Base-by-base conservation (phyloP, 2,888 invertebrate genomes). In the Cerastoderma edule region DNA sequence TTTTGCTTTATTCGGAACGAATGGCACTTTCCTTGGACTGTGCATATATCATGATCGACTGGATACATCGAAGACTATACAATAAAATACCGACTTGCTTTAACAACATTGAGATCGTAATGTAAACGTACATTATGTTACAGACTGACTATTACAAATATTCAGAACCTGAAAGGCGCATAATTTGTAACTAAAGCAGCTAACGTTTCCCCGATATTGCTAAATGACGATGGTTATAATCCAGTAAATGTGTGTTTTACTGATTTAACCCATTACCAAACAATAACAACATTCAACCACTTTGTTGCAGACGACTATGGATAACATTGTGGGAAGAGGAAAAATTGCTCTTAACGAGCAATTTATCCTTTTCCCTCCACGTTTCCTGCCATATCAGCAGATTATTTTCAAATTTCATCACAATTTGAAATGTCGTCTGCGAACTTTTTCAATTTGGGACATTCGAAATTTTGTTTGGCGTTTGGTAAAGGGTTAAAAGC, bases 361-460 rank as follows among this genome's bases (percentile, higher is more conserved):
- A n/a, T 53, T 53, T 53, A n/a, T 53, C 53, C 53, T 53, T 53
- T 53, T 22, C 22, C 53, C n/a, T n/a, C 53, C 10, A 53, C 24
- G 53, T 53, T 53, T 53, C 24, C n/a, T 53, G 39, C 39, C 16
- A 16, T 39, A 16, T 13, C 16, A 39, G 24, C n/a, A 53, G 24
- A n/a, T 22, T 24, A 22, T 2, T 22, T 1, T n/a, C n/a, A 53
- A 22, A 53, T n/a, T n/a, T n/a, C n/a, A n/a, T n/a, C n/a, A n/a
- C n/a, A 53, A 24, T n/a, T 22, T n/a, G 5, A 53, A 53, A 53
- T 4, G 24, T 5, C 24, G 2, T n/a, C 2, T 10, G 5, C 24
- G 2, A 2, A 8, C 5, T 22, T 53, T 53, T 39, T 39, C 24
- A 22, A n/a, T 53, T 53, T n/a, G n/a, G n/a, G n/a, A n/a, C 53